These are phyloP conservation scores for Dinomys branickii DNA, from an alignment of 2,113 vertebrate species.

Conservation along the genomic window DNA sequence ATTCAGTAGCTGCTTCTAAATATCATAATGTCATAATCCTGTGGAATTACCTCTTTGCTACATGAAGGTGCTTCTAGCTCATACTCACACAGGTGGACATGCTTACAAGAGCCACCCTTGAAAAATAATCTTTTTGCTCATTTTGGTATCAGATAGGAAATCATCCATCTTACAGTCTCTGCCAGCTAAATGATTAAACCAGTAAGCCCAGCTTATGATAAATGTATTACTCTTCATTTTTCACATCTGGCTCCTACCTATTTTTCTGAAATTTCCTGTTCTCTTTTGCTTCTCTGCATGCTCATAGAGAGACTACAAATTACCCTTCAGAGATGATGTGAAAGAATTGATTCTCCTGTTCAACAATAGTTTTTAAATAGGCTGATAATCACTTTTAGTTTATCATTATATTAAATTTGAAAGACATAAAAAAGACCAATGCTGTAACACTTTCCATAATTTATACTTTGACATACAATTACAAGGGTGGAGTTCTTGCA, in stretches of 20 bases:
- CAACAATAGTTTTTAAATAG: background rate
- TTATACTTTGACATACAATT: background rate
- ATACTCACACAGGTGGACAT: background rate
- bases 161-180: background rate
- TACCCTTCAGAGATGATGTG: background rate
- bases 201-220: background rate
- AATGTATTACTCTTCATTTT: background rate
- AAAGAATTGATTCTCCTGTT: background rate
- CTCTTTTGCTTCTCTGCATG: background rate
- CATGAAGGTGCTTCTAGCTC: background rate
- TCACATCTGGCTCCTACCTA: background rate
- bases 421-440: background rate
- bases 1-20: background rate
- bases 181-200: background rate
- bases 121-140: background rate
- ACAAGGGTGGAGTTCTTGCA: background rate
- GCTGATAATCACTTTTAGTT: background rate
- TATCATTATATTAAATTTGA: background rate
- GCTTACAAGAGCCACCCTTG: background rate
- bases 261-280: background rate
- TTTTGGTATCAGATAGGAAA: constrained; percentile 11
- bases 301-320: background rate
- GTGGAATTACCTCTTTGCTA: background rate
- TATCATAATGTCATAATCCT: constrained; percentile 21
- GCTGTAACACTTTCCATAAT: background rate